Base-by-base conservation (phyloP, 2,113 vertebrate species). In the Corapipo altera region DNA sequence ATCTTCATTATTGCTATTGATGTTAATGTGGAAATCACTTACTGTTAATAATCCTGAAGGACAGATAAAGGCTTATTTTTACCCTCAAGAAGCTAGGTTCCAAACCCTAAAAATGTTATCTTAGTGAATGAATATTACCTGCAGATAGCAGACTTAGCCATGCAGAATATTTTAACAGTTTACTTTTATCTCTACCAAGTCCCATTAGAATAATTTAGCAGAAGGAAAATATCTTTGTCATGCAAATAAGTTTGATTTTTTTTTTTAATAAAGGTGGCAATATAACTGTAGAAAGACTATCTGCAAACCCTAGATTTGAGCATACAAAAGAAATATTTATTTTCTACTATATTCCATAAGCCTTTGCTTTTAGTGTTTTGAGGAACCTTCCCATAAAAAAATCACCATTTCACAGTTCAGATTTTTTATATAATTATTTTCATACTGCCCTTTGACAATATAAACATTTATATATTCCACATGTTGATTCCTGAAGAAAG, bases 1-100 rank as follows among this genome's bases (percentile, higher is more conserved):
- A 97, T 96, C 82, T 97, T 96, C 93, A 91, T 97, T 95, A 97
- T 97, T 95, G 91, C 93, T 97, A 73, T 97, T 94, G 96, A 96
- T 91, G 85, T 94, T 96, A 97, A 96, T 93, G 94, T 91, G 70
- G 41, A 95, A 95, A 96, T 96, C 85, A 96, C 93, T 97, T 92
- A 95, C 76, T 91, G 33, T 92, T 97, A 96, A 94, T 97, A 96
- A 97, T 95, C 74, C 91, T 93, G 91, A 91, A 88, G 93, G 90
- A 94, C 91, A 93, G 92, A 96, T 93, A 96, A 96, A 95, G 90
- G 77, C 51, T 85, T 96, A 89, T 95, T 95, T 96, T 96, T 93
- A 86, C 89, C 82, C 85, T 95, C 66, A 92, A 92, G 90, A 92
- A 93, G 49, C 87, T 85, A 93, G 82, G 93, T 84, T 73, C 77